Evolutionary conservation across 2,113 vertebrate genomes (phyloP).

Genomic region (Columbina picui): DNA sequence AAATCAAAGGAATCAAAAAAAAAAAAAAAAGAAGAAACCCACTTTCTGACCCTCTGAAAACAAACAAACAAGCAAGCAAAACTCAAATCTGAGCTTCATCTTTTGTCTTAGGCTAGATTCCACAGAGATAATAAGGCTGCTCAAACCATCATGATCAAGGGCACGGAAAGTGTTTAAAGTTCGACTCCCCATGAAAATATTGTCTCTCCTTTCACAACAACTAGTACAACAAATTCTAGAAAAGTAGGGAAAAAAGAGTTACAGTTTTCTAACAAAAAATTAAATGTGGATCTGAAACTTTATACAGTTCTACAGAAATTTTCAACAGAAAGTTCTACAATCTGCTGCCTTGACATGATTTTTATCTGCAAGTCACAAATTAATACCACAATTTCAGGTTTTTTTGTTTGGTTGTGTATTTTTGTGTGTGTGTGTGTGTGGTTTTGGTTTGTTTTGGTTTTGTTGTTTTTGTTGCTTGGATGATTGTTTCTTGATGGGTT

Average conservation of each 20-base stretch:
- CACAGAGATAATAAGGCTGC: background rate
- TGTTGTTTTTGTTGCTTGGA: background rate
- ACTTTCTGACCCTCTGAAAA: accelerated
- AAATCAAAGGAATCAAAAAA: background rate
- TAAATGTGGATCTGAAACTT: background rate
- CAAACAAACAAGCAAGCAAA: background rate
- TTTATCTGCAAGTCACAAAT: background rate
- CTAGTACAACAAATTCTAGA: background rate
- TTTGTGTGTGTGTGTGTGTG: background rate
- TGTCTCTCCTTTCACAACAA: background rate
- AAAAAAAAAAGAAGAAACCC: background rate
- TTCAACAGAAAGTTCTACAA: background rate
- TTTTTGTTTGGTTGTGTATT: background rate
- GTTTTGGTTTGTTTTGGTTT: too few species aligned
- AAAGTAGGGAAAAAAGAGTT: background rate
- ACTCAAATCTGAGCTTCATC: background rate
- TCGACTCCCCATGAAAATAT: background rate
- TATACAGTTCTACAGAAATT: background rate
- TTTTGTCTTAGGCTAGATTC: background rate
- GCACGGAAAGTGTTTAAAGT: background rate
- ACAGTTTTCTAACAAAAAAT: background rate
- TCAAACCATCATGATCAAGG: background rate
- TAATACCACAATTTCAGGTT: background rate
- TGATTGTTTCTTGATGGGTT: background rate
- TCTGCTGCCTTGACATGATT: background rate